phyloP scores from a whole-genome alignment of 2,888 invertebrate species.

The Lasioglossum lativentre region DNA sequence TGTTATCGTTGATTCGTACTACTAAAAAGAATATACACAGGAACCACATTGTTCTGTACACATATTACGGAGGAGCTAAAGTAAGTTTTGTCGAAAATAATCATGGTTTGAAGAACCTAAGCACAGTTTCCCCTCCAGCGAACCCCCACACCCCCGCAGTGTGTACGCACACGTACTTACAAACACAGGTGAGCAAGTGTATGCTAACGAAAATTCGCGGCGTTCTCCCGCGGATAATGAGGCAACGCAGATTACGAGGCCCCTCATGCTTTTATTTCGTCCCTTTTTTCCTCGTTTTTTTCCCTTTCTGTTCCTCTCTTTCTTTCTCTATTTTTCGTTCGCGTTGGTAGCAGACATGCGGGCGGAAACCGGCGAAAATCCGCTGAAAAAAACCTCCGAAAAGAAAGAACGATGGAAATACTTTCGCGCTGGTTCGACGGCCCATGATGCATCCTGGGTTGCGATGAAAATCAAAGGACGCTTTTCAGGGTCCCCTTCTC shows the following conservation, averaged over 20 bases:
- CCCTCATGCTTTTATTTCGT: constrained; percentile 20
- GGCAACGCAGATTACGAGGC: constrained; percentile 38
- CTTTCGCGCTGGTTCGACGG: constrained; percentile 24
- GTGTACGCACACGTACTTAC: background rate
- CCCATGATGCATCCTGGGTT: constrained; percentile 5
- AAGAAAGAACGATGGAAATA: constrained; percentile 31
- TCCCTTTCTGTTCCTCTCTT: background rate
- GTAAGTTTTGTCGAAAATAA: background rate
- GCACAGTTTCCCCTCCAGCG: background rate
- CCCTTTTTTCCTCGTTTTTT: background rate
- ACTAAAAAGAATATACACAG: background rate
- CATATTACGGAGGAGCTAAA: background rate
- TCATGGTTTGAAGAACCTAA: background rate
- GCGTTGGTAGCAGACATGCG: constrained; percentile 35
- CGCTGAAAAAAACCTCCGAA: constrained; percentile 10
- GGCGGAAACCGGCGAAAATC: constrained; percentile 15
- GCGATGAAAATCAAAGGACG: constrained; percentile 33
- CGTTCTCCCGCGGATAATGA: constrained; percentile 37
- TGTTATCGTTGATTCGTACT: too few species aligned
- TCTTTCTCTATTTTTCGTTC: background rate
- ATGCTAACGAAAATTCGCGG: constrained; percentile 42
- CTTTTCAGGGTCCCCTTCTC: background rate
- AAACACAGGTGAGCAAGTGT: background rate
- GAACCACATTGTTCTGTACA: background rate
- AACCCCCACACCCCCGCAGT: background rate